phyloP scores from a whole-genome alignment of 2,797 vertebrate species.

The Alca torda region DNA sequence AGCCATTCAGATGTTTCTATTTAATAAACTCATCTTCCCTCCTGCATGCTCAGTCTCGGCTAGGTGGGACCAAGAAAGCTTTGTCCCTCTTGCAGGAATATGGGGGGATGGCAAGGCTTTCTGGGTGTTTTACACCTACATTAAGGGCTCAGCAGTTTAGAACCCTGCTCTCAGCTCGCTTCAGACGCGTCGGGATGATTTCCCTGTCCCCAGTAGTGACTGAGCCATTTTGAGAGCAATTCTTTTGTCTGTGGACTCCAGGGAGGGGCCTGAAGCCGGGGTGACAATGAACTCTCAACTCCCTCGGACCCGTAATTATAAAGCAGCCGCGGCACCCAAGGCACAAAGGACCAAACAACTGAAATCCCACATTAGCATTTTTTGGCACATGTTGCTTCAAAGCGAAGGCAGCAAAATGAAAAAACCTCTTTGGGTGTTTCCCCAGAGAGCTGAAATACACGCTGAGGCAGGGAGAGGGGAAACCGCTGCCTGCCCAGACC shows the following conservation, averaged over 20 bases:
- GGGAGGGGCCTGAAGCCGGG: background rate
- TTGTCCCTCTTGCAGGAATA: background rate
- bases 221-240: background rate
- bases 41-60: rapidly evolving
- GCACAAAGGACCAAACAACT: background rate
- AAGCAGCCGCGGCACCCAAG: background rate
- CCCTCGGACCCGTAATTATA: background rate
- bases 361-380: background rate
- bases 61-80: background rate
- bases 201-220: background rate
- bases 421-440: background rate
- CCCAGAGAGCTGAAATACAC: background rate
- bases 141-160: rapidly evolving
- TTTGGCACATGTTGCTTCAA: background rate
- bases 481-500: background rate
- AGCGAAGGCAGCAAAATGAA: background rate
- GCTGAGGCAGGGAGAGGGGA: background rate
- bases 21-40: background rate
- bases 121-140: background rate
- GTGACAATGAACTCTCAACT: background rate
- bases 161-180: background rate
- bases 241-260: background rate
- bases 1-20: background rate
- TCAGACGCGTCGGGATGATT: rapidly evolving
- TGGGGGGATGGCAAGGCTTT: rapidly evolving